phyloP scores from a whole-genome alignment of 2,888 invertebrate genomes.

The Hofmannophila pseudospretella region DNA sequence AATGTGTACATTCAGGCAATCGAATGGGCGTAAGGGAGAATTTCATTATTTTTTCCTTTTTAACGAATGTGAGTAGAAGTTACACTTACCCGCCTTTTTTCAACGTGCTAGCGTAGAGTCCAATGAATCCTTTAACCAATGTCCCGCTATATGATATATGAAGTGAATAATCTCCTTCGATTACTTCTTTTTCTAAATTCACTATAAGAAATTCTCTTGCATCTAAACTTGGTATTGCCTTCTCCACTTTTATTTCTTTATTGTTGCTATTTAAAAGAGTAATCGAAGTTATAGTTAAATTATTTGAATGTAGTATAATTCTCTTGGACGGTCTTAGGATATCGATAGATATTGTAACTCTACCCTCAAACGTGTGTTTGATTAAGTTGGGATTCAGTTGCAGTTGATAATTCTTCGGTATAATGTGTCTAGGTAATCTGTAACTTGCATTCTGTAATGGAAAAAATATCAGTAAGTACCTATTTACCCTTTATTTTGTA shows the following conservation, averaged over 20 bases:
- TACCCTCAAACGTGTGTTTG: constrained; percentile 76
- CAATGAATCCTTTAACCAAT: constrained; percentile 67
- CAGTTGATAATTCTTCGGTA: constrained; percentile 83
- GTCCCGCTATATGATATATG: constrained; percentile 69
- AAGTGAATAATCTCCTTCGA: constrained; percentile 46
- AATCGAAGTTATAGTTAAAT: constrained; percentile 64
- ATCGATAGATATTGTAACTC: constrained; percentile 64
- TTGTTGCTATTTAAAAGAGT: constrained; percentile 25
- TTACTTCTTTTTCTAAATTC: constrained; percentile 39
- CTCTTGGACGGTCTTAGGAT: constrained; percentile 54
- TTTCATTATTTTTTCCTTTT: too few relatives aligned
- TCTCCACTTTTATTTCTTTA: constrained; percentile 2
- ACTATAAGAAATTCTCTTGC: constrained; percentile 57
- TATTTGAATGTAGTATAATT: constrained; percentile 80
- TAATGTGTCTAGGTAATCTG: constrained; percentile 74
- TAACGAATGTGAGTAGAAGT: too few relatives aligned
- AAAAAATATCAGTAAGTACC: too few relatives aligned
- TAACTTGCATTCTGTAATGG: constrained; percentile 38
- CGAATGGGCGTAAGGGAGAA: too few relatives aligned
- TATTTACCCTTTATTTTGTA: too few relatives aligned
- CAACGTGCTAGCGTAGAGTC: constrained; percentile 77
- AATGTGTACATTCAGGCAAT: too few relatives aligned
- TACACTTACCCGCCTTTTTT: constrained; percentile 61
- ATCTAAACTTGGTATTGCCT: constrained; percentile 14
- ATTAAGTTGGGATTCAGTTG: constrained; percentile 81